These are phyloP conservation scores for Pangasius djambal DNA, from an alignment of 2,797 vertebrate species.

Conservation along the genomic window DNA sequence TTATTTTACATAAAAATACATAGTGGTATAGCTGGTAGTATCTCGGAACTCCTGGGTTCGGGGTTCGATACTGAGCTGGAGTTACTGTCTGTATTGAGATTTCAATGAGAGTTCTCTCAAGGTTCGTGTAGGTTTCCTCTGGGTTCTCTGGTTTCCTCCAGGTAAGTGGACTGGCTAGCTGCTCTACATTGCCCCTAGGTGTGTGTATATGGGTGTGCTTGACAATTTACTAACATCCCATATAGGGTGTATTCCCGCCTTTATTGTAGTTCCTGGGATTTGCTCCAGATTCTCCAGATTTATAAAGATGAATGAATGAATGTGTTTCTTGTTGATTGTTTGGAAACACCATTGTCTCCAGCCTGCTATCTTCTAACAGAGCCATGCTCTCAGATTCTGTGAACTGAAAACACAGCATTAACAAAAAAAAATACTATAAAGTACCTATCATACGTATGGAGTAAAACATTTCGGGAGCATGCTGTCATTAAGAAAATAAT, in stretches of 20 bases:
- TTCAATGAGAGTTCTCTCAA: background rate
- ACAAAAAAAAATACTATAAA: no score
- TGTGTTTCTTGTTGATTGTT: background rate
- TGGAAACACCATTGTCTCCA: background rate
- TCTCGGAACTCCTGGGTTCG: background rate
- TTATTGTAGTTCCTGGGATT: background rate
- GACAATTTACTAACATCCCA: background rate
- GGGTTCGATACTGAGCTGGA: background rate
- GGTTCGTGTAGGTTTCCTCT: background rate
- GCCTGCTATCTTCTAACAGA: background rate
- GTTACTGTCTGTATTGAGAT: background rate
- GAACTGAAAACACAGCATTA: no score
- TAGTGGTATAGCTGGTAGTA: background rate
- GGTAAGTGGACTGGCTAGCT: background rate
- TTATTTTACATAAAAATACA: background rate
- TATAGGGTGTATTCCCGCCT: no score
- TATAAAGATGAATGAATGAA: background rate
- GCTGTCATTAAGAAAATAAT: no score
- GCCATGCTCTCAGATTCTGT: background rate
- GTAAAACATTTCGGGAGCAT: no score
- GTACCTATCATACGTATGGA: no score
- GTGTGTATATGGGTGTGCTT: background rate
- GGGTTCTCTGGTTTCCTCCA: background rate
- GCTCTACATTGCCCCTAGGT: background rate
- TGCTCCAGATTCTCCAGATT: background rate